Base-by-base conservation (phyloP, 64 coral and sea anemone genomes). In the Cladopsammia gracilis region DNA sequence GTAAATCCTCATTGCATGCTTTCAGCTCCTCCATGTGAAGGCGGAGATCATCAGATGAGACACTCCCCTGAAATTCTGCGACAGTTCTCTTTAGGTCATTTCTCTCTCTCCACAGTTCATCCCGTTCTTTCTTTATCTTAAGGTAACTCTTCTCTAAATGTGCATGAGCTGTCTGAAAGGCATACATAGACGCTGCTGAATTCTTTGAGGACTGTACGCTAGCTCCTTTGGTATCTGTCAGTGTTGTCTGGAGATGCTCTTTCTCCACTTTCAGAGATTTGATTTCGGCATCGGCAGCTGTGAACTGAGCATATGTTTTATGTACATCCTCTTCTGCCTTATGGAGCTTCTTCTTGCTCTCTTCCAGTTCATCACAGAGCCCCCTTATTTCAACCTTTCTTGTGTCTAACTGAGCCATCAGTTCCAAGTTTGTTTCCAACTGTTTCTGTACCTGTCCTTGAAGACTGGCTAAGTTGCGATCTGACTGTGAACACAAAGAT, bases 131-230 rank as follows among this genome's bases (percentile, higher is more conserved):
- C 62, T 96, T 95, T 9, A 78, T 56, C 65, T 96, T 90, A 2
- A 96, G 59, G 64, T 98, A 98, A n/a, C 91, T 96, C 88, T 96
- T 98, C 47, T 93, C 93, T 57, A 98, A 84, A 72, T 98, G 94
- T 4, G 62, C 4, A 87, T 98, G 97, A 8, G 97, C 97, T 58
- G 94, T 98, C 53, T 98, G 90, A 6, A 98, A 60, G 22, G 97
- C 97, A 98, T 93, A 96, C 90, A 96, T 96, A 7, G 97, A 94
- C 15, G 94, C 97, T n/a, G 93, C 90, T 71, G 93, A 90, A 87
- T 93, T 95, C 25, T 87, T 94, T 15, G 91, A 82, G 13, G 91
- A 87, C 73, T 85, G 89, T 1, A 62, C 67, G 49, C 44, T 94
- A 58, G 86, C 91, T 62, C 92, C 92, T 20, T 94, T 90, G 22